Conservation (phyloP, 2,888 invertebrate genomes). For the Tiliacea aurago region DNA sequence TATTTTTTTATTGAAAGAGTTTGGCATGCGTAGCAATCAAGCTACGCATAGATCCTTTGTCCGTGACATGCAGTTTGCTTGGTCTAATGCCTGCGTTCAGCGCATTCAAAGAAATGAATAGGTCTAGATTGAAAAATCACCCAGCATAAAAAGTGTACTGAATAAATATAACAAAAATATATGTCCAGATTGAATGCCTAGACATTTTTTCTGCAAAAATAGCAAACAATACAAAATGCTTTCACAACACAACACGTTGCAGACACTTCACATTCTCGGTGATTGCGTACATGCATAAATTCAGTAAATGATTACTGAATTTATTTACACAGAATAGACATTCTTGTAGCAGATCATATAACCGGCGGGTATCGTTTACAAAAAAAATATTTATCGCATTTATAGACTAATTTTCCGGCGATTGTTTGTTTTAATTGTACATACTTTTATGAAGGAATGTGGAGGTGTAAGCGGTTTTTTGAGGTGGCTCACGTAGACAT, state of each 20-base stretch:
- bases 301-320: too few relatives aligned
- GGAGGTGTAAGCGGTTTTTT: slow-evolving; percentile 49
- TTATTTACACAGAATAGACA: slow-evolving; percentile 81
- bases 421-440: slow-evolving; percentile 57
- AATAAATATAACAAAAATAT: slow-evolving; percentile 3
- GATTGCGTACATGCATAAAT: slow-evolving; percentile 77
- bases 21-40: slow-evolving; percentile 15
- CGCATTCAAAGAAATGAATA: not conserved
- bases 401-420: slow-evolving; percentile 57
- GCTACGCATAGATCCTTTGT: slow-evolving; percentile 12
- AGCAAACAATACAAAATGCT: slow-evolving; percentile 62
- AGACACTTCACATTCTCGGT: slow-evolving; percentile 77
- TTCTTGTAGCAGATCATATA: slow-evolving; percentile 79
- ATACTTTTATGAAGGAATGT: slow-evolving; percentile 55
- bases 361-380: slow-evolving; percentile 75
- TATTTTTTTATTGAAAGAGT: not conserved
- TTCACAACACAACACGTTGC: slow-evolving; percentile 73
- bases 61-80: not conserved
- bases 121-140: slow-evolving; percentile 1
- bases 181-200: slow-evolving; percentile 43
- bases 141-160: not conserved
- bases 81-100: not conserved
- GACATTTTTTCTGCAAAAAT: slow-evolving; percentile 56
- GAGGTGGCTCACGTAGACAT: slow-evolving; percentile 39
- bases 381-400: slow-evolving; percentile 66